Conservation (phyloP, 2,113 vertebrate genomes). For the Chloebia gouldiae region DNA sequence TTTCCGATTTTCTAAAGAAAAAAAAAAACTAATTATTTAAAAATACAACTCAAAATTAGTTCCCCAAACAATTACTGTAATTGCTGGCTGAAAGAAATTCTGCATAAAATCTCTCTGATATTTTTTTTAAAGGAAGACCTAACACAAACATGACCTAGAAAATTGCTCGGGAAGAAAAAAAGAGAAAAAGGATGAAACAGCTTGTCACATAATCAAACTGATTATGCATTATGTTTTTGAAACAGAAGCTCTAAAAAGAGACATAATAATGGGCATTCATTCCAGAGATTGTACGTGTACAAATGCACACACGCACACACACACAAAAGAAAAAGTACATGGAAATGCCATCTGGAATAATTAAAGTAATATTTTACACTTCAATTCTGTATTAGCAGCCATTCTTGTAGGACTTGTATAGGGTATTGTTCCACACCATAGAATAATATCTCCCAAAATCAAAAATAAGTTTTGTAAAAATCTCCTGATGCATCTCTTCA, state of each 20-base stretch:
- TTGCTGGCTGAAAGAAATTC: slow-evolving; percentile 23
- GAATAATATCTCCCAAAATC: neutral
- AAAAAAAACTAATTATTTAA: neutral
- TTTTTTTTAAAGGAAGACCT: neutral
- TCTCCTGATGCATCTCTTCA: neutral
- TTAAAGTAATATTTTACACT: neutral
- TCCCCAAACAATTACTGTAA: slow-evolving; percentile 19
- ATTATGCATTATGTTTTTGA: slow-evolving; percentile 55
- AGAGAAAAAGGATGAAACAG: neutral
- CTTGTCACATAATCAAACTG: slow-evolving; percentile 53
- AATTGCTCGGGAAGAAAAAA: neutral
- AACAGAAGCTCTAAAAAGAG: slow-evolving; percentile 20
- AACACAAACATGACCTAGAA: slow-evolving; percentile 48
- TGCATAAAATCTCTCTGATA: neutral
- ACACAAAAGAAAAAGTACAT: neutral
- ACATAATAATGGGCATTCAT: neutral
- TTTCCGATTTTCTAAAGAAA: slow-evolving; percentile 38
- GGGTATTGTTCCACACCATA: neutral
- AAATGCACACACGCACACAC: neutral
- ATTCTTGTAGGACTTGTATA: neutral
- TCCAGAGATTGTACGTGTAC: neutral
- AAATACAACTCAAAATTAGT: neutral
- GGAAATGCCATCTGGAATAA: neutral
- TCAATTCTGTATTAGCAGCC: neutral
- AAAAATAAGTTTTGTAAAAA: neutral